Evolutionary conservation across 2,888 invertebrate species (phyloP).

Genomic region (Ophonus ardosiacus): DNA sequence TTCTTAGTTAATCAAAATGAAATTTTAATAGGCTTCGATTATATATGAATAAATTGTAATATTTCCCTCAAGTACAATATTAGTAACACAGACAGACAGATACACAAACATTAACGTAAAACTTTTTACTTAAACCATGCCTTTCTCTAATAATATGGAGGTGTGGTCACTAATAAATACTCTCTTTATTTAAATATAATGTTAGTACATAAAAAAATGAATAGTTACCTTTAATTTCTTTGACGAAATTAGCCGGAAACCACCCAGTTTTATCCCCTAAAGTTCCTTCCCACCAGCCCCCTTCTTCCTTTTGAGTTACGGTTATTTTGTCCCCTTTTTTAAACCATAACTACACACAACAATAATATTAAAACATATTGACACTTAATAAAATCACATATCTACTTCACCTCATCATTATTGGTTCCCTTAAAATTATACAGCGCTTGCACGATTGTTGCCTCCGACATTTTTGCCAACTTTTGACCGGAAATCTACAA

Average conservation of each 20-base stretch:
- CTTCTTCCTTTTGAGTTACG: conserved; percentile 96
- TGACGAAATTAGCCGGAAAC: conserved; percentile 99
- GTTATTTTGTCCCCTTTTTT: conserved; percentile 97
- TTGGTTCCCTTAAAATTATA: conserved; percentile 97
- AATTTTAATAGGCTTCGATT: no score
- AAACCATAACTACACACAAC: conserved; percentile 86
- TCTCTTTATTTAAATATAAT: no score
- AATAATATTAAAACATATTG: conserved; percentile 60
- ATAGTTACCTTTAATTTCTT: conserved; percentile 87
- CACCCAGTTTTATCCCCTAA: conserved; percentile 96
- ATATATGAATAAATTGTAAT: no score
- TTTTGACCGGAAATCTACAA: conserved; percentile 60
- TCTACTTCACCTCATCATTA: conserved; percentile 90
- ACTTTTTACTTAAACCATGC: no score
- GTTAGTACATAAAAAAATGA: conserved; percentile 56
- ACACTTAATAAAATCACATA: neutral
- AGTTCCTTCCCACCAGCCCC: conserved; percentile 99
- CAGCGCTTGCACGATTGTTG: conserved; percentile 91
- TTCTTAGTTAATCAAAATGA: no score
- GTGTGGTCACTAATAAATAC: no score
- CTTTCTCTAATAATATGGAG: no score
- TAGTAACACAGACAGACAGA: no score
- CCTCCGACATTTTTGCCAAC: conserved; percentile 76
- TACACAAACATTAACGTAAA: no score
- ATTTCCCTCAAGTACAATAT: no score